Percentiles rank a stretch among this genome's conserved stretches.
phyloP scores from a whole-genome alignment of 2,113 vertebrate genomes.

The Crypturellus undulatus region DNA sequence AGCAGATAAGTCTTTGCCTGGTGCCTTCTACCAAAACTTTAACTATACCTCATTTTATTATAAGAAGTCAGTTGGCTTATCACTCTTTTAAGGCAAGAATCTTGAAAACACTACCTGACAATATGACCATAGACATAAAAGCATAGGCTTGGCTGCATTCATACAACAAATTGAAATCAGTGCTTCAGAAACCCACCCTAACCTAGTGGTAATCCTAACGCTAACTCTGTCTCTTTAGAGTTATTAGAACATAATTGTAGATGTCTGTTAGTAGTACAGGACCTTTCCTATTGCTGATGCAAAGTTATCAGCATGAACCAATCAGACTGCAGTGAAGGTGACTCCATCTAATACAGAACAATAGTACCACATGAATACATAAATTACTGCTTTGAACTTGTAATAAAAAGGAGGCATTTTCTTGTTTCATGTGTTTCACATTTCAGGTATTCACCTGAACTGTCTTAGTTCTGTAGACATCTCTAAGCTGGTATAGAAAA shows the following conservation, averaged over 20 bases:
- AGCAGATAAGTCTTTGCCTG: neutral
- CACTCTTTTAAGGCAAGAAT: neutral
- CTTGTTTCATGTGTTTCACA: constrained; percentile 9
- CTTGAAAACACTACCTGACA: constrained; percentile 5
- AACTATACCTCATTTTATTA: neutral
- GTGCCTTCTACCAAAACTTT: neutral
- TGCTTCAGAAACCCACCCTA: constrained; percentile 19
- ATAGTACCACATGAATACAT: constrained; percentile 1
- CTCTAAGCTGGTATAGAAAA: neutral
- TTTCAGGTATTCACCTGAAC: neutral
- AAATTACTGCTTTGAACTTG: neutral
- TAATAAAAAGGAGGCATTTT: neutral
- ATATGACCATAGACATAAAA: neutral
- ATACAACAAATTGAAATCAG: neutral
- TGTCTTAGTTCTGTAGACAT: constrained; percentile 12
- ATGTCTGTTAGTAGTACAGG: neutral
- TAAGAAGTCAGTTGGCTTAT: constrained; percentile 14
- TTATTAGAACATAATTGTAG: neutral
- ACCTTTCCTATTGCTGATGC: neutral
- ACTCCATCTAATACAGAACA: constrained; percentile 3
- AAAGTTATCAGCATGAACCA: neutral
- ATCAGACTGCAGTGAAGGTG: neutral
- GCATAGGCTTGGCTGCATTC: neutral
- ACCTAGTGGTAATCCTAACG: neutral
- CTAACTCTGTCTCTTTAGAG: neutral